Evolutionary conservation across 2,797 vertebrate genomes (phyloP), one percentile per base, ranked within the genome.

Genomic region (Poecilia wingei): DNA sequence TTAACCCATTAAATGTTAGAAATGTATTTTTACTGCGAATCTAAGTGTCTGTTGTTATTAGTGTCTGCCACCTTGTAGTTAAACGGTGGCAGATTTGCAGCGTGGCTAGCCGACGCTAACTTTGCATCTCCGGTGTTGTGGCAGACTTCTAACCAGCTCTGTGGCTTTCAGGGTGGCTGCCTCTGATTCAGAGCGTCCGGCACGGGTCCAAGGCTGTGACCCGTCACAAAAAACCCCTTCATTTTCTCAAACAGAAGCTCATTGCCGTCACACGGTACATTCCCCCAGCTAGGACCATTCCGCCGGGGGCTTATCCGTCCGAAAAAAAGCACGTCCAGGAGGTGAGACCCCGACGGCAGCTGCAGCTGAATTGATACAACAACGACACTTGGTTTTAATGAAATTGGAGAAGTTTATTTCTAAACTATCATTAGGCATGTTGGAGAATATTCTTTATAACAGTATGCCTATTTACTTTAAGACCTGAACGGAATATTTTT

Each of bases 181-280:
- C 98, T 2, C 83, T 95, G 39, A 83, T 91, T 20, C 97, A 97
- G 84, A 88, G 84, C 13, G 87, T 97, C 2, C 97, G 98, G 2
- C 95, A 94, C 87, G 96, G 96, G 82, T 98, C 98, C 89, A 99
- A 98, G 85, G 94, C 98, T 0, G 97, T 99, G 57, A 99, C 98
- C 0, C 97, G 98, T 1, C 98, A 99, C 92, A 94, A 86, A 88
- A 98, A 87, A 25, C 96, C 97, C 2, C 84, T 98, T 93, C 96
- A 98, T 90, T 84, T 97, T 80, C 84, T 97, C 47, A 97, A 97
- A 71, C 95, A 97, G 94, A 99, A 99, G 90, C 90, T 99, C 16
- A 49, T 99, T 95, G 98, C 97, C 0, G 72, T 99, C 1, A 99
- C 98, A 0, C 51, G 95, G 83, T 99, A 98, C 83, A 83, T 98